Conservation (phyloP, 2,797 vertebrate genomes). For the Pangasius larnaudii region DNA sequence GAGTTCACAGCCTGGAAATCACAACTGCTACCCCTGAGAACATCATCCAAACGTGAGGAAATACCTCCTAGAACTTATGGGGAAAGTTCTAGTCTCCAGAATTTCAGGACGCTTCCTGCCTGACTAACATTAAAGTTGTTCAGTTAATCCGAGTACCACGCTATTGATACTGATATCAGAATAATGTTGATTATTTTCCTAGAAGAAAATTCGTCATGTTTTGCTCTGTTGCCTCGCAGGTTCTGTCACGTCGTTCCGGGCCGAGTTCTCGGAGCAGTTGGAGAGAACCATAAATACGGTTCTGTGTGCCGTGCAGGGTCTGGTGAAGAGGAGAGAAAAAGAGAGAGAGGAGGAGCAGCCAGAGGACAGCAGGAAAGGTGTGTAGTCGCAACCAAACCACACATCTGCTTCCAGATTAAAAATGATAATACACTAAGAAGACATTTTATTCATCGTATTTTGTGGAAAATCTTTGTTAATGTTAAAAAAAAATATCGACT, state of each 20-base stretch:
- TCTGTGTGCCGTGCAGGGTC: conserved; percentile 86
- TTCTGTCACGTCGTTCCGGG: conserved; percentile 67
- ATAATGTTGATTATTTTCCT: not conserved
- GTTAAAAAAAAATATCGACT: not conserved
- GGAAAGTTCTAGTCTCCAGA: too few relatives aligned
- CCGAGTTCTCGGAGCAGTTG: conserved; percentile 82
- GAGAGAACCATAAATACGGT: conserved; percentile 84
- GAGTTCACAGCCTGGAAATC: conserved; percentile 89
- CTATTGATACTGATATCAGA: not conserved
- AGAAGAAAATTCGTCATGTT: not conserved
- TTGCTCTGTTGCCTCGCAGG: conserved; percentile 53
- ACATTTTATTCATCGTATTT: not conserved
- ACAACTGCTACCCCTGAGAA: conserved; percentile 74
- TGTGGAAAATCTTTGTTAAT: not conserved
- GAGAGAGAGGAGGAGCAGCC: conserved; percentile 60
- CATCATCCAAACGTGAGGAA: conserved; percentile 62
- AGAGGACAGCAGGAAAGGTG: conserved; percentile 70
- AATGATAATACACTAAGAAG: not conserved
- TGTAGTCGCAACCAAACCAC: conserved; percentile 5
- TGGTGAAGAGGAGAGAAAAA: conserved; percentile 79
- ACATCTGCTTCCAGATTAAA: not conserved
- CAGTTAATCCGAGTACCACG: not conserved
- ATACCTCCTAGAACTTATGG: not conserved
- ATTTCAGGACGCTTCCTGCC: not conserved
- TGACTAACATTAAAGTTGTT: too few relatives aligned